phyloP scores from a whole-genome alignment of 2,888 invertebrate genomes.

The Ophonus ardosiacus region DNA sequence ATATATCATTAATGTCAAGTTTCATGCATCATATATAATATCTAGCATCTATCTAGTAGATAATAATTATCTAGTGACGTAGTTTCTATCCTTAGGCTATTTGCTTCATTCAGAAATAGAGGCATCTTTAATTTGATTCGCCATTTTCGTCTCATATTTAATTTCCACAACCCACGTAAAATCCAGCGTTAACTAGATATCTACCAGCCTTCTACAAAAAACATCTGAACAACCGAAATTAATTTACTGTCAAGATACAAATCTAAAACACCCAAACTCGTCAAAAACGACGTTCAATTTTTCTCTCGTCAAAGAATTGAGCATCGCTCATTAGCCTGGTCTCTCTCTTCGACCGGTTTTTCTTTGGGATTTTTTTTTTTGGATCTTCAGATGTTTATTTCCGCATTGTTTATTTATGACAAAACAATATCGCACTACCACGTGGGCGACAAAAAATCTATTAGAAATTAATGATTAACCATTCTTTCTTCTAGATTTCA shows the following conservation, averaged over 20 bases:
- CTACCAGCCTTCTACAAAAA: slow-evolving; percentile 22
- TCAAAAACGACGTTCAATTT: slow-evolving; percentile 57
- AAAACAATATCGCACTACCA: slow-evolving; percentile 40
- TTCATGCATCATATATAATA: neutral
- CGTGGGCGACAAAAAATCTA: neutral
- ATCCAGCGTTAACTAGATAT: slow-evolving; percentile 37
- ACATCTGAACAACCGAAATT: slow-evolving; percentile 42
- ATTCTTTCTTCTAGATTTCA: neutral
- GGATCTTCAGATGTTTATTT: slow-evolving; percentile 44
- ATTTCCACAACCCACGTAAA: slow-evolving; percentile 50
- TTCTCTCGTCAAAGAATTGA: slow-evolving; percentile 51
- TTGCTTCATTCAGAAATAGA: slow-evolving; percentile 14
- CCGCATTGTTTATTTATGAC: slow-evolving; percentile 52
- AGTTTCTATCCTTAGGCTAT: neutral
- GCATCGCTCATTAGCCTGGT: slow-evolving; percentile 40
- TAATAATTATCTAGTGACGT: slow-evolving; percentile 3
- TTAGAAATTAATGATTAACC: neutral
- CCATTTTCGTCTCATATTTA: slow-evolving; percentile 27
- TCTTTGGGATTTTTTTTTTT: slow-evolving; percentile 19
- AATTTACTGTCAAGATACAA: slow-evolving; percentile 57
- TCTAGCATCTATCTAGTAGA: neutral
- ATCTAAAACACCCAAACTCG: slow-evolving; percentile 58
- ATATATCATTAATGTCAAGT: neutral
- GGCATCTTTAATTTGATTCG: slow-evolving; percentile 41
- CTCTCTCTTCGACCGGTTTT: slow-evolving; percentile 32